Evolutionary conservation across 92 coral and sea anemone genomes (phyloP), one percentile per base, ranked within the genome.

Genomic region (Zoanthus gigantus): DNA sequence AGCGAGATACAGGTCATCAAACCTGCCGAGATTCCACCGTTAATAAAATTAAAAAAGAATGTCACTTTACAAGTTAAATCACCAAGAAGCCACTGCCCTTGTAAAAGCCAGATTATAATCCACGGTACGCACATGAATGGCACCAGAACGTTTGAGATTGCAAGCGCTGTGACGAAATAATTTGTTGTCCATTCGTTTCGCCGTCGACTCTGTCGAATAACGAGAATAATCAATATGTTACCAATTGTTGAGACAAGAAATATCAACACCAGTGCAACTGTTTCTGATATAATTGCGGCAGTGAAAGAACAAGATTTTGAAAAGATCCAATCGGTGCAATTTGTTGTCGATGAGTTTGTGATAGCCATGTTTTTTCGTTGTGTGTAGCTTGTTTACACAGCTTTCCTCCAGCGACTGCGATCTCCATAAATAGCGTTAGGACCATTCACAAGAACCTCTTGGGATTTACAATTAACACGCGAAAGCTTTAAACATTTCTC

Each of bases 161-260:
- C 99, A 34, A 97, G 79, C 77, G 94, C 94, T 42, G 95, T 76
- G 60, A 97, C 99, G 82, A 97, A 97, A 81, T 95, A 96, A 79
- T 97, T 97, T 45, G 99, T 97, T 0, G 98, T 97, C 99, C 99
- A 97, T 91, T 97, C 98, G 87, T 94, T 97, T 61, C 99, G 91
- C 46, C 99, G 91, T 18, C 98, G 93, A 71, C 97, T 97, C 44
- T 94, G 93, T 10, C 94, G 90, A 9, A 97, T 94, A 0, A 97
- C 99, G 34, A 97, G 89, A 54, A 97, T 81, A 3, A 97, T 94
- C 29, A 97, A 56, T 18, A 90, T 78, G 60, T 97, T 97, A 16
- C 99, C 99, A 37, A 94, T 84, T 10, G 91, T 80, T 23, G 99
- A 93, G 60, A 89, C 90, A 1, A 92, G 67, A 29, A 97, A 91